Percentiles rank a stretch among this genome's conserved stretches.
phyloP scores from a whole-genome alignment of 2,113 vertebrate genomes.

The Astur gentilis region DNA sequence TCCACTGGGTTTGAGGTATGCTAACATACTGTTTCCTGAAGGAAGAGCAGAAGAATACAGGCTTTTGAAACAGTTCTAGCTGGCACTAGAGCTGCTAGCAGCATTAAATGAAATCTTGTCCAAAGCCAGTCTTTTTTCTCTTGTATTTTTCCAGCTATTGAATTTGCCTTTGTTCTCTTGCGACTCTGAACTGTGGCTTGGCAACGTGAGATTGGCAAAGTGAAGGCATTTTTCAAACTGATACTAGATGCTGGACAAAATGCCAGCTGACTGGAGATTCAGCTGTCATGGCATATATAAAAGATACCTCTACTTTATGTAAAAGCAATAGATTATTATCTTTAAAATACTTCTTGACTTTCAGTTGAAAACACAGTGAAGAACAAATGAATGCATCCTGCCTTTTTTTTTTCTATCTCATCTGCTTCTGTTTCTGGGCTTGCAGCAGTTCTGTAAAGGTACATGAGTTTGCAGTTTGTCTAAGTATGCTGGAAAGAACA shows the following conservation, averaged over 20 bases:
- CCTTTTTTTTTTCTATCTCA: not conserved
- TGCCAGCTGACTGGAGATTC: not conserved
- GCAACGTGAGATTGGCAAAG: not conserved
- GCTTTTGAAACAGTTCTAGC: not conserved
- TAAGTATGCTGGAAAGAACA: not conserved
- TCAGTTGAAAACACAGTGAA: not conserved
- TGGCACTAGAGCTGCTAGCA: not conserved
- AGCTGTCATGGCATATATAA: not conserved
- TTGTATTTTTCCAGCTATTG: not conserved
- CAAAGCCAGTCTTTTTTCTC: not conserved
- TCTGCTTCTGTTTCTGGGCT: not conserved
- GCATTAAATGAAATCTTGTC: not conserved
- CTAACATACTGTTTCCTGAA: not conserved
- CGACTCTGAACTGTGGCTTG: not conserved
- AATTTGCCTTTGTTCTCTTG: slow-evolving; percentile 7
- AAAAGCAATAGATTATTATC: not conserved
- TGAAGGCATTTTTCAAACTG: not conserved
- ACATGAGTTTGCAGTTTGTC: not conserved
- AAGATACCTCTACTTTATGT: not conserved
- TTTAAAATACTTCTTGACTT: not conserved
- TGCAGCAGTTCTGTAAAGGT: not conserved
- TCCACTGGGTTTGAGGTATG: not conserved
- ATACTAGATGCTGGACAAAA: not conserved
- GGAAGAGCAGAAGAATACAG: not conserved
- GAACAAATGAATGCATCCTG: not conserved